Base-by-base conservation (phyloP, 1,140 invertebrate species). In the Arion vulgaris region DNA sequence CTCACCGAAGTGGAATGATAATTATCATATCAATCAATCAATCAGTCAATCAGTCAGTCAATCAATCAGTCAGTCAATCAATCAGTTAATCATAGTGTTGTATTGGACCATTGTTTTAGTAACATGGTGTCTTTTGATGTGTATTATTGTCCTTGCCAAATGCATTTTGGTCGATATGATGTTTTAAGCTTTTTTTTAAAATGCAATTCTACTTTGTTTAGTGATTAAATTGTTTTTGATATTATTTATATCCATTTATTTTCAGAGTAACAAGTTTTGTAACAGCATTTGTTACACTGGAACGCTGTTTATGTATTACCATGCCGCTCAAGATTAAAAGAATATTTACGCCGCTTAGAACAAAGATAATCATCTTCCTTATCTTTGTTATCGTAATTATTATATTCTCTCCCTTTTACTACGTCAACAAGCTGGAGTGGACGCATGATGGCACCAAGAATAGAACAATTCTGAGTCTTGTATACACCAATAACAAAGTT, bases 201-300 rank as follows among this genome's bases (percentile, higher is more conserved):
- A 57, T 57, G 15, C 26, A 57, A 19, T 19, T 57, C 26, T 57
- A 23, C 2, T 9, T 57, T 23, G 41, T 45, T 11, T 2, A 23
- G 53, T 5, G 9, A 4, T 23, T 11, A 15, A 19, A 57, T 57
- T 11, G 23, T 57, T 23, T 19, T 57, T 23, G 17, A 57, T 73
- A n/a, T n/a, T n/a, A n/a, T n/a, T n/a, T n/a, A n/a, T n/a, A n/a
- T n/a, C n/a, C n/a, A n/a, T 39, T 73, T 23, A 13, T 28, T 73
- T 49, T 39, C 71, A 73, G 74, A 11, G 49, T 76, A 23, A 76
- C 74, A 1, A 76, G 74, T 45, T 57, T 49, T 15, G 51, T 76
- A 13, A 76, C 74, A n/a, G 34, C 74, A 13, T 76, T 51, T 32
- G 28, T 76, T n/a, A 57, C 74, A 11, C 15, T 53, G 15, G 74